Evolutionary conservation across 2,797 vertebrate species (phyloP).

Genomic region (Macropus fuliginosus): DNA sequence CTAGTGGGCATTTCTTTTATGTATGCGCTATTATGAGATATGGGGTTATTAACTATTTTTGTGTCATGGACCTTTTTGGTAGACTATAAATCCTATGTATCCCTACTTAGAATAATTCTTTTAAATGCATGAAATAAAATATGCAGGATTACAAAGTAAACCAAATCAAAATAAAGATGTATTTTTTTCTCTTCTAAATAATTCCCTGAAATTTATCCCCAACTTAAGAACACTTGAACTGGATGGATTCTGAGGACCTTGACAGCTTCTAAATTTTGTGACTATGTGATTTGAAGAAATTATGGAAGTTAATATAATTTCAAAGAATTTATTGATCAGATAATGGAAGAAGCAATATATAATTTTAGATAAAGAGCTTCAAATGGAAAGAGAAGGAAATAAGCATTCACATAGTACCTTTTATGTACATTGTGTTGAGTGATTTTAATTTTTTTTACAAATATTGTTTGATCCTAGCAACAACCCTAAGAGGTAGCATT

Average conservation of each 20-base stretch:
- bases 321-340: background rate
- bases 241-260: background rate
- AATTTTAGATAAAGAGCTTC: too few species aligned
- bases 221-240: background rate
- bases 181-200: background rate
- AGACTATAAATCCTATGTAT: background rate
- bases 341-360: background rate
- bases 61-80: background rate
- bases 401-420: background rate
- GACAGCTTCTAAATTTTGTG: background rate
- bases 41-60: background rate
- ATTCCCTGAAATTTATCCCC: background rate
- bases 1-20: background rate
- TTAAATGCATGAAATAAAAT: background rate
- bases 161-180: background rate
- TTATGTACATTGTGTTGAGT: too few species aligned
- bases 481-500: background rate
- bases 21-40: background rate
- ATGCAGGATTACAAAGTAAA: background rate
- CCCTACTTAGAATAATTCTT: background rate
- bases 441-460: too few species aligned
- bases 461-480: background rate
- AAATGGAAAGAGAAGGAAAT: too few species aligned
- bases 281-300: background rate
- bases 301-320: background rate